Evolutionary conservation across 2,888 invertebrate genomes (phyloP), one percentile per base, ranked within the genome.

Genomic region (Bombylius major): DNA sequence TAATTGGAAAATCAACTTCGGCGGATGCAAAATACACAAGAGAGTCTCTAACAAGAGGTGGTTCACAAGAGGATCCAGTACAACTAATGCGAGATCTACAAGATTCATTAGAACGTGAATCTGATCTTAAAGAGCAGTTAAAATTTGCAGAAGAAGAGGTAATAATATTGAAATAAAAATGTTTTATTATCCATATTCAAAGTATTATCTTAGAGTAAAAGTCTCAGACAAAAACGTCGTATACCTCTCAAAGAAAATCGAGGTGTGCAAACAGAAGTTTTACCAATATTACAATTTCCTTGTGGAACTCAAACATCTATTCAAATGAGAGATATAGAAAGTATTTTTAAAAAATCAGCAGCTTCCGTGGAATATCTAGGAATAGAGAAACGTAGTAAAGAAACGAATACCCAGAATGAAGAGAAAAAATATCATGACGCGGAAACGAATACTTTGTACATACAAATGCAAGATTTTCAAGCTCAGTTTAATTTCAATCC

Each of bases 91-190:
- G 92, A 50, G 94, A 95, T 69, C 77, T 96, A 23, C 89, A 92
- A 69, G 95, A 95, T 75, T 89, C 92, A 4, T 77, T 93, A 59
- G 96, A 97, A 75, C 78, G 96, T 34, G 96, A 97, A 73, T 90
- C 91, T 2, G 96, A 97, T 76, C 77, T 96, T 14, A 81, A 91
- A 55, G 96, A 97, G 71, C 96, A 97, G 70, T 76, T 96, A 12
- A 83, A 86, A 61, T 95, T 92, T 72, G 87, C 94, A 13, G 95
- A 96, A 72, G 93, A 94, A 75, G 95, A 96, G 83, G 88, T 87
- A 76, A 57, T 50, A 51, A 4, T n/a, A 32, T 45, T 42, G 34
- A 12, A 46, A 42, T 39, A 48, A 6, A 47, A 8, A 31, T 14
- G 9, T 55, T 55, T 39, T 46, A n/a, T 23, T 34, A 12, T 23